These are phyloP conservation scores for Dolichoris vasculosae DNA, from an alignment of 1,140 invertebrate genomes.

Conservation along the genomic window DNA sequence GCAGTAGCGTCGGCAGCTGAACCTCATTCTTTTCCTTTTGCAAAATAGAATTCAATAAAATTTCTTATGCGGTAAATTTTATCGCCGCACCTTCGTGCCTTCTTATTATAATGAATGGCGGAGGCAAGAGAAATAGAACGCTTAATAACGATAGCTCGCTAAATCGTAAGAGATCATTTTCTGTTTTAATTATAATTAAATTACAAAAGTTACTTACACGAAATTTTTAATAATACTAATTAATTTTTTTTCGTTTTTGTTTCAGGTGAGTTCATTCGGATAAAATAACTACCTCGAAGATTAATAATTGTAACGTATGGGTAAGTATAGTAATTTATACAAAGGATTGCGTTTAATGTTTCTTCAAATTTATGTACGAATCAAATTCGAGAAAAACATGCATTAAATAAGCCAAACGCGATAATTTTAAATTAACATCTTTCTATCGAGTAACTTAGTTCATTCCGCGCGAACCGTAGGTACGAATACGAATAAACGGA, in stretches of 20 bases:
- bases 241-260: slow-evolving; percentile 32
- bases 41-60: slow-evolving; percentile 1
- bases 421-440: background rate
- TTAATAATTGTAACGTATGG: background rate
- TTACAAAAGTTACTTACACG: background rate
- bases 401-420: background rate
- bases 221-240: slow-evolving; percentile 9
- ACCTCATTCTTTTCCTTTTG: background rate
- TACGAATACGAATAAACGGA: too few relatives aligned
- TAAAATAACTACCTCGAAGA: background rate
- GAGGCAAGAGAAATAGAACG: background rate
- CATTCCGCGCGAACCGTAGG: background rate
- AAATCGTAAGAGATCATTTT: background rate
- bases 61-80: background rate
- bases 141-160: background rate
- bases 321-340: background rate
- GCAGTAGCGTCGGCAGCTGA: background rate
- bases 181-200: background rate
- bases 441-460: background rate
- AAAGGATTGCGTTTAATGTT: background rate
- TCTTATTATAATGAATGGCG: slow-evolving; percentile 14
- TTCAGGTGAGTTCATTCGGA: slow-evolving; percentile 36
- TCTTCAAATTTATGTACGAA: background rate
- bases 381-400: background rate
- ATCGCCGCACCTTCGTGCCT: background rate